phyloP scores from a whole-genome alignment of 2,888 invertebrate species.

The Alviniconcha strummeri region DNA sequence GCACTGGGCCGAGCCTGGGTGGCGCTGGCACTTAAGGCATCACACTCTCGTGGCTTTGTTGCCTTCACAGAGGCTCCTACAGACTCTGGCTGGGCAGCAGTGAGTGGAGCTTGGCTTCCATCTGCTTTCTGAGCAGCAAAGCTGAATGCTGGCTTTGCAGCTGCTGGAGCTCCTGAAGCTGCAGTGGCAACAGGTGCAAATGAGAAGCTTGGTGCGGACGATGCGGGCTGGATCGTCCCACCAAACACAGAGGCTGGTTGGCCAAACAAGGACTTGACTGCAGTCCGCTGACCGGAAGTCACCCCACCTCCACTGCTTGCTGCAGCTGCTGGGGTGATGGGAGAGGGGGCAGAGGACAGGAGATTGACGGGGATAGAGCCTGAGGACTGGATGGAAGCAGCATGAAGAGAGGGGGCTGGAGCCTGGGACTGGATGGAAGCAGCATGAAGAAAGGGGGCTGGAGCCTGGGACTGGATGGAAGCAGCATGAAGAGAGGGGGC shows the following conservation, averaged over 20 bases:
- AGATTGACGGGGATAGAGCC: not conserved
- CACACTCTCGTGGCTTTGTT: too few species aligned
- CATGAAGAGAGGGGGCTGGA: not conserved
- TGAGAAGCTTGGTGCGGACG: conserved; percentile 26
- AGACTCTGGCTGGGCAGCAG: not conserved
- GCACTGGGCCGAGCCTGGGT: too few species aligned
- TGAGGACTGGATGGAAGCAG: not conserved
- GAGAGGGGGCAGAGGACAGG: not conserved
- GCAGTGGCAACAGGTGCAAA: conserved; percentile 11
- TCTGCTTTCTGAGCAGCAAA: not conserved
- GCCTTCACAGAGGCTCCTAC: too few species aligned
- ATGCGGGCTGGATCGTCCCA: not conserved
- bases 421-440: too few species aligned
- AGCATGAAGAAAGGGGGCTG: not conserved
- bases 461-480: not conserved
- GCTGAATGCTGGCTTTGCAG: conserved; percentile 17
- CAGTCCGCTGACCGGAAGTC: not conserved
- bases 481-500: not conserved
- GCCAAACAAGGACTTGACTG: not conserved
- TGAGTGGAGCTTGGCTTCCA: not conserved
- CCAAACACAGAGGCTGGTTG: not conserved
- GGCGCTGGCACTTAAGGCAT: too few species aligned
- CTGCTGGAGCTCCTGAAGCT: conserved; percentile 26
- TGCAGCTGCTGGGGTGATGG: not conserved
- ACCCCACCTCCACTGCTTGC: not conserved